Conservation (phyloP, 2,888 invertebrate species). For the Nycteola revayana region DNA sequence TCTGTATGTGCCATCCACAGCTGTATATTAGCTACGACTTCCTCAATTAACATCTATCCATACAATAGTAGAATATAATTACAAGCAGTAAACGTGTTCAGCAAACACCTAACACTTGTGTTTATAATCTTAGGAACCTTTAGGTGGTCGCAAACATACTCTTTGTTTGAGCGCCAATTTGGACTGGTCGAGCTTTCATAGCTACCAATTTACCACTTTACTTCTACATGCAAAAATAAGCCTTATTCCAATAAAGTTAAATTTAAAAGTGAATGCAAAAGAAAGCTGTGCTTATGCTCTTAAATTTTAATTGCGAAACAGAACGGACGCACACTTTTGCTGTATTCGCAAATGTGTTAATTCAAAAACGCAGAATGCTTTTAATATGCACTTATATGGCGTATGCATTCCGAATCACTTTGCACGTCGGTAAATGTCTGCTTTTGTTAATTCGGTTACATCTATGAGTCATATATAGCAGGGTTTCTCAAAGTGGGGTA, state of each 20-base stretch:
- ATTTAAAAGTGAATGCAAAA: constrained; percentile 27
- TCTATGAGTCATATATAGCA: constrained; percentile 20
- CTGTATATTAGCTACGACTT: constrained; percentile 41
- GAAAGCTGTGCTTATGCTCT: constrained; percentile 33
- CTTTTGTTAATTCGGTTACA: constrained; percentile 21
- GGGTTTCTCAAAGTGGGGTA: background rate
- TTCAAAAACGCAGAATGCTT: constrained; percentile 56
- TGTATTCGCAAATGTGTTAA: constrained; percentile 71
- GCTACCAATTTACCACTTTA: constrained; percentile 32
- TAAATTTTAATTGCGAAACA: constrained; percentile 71
- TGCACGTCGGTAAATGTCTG: constrained; percentile 26
- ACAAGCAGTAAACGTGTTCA: constrained; percentile 40
- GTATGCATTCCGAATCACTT: constrained; percentile 54
- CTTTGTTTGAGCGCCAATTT: constrained; percentile 73
- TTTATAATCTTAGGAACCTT: constrained; percentile 58
- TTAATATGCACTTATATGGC: constrained; percentile 61
- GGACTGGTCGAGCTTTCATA: constrained; percentile 50
- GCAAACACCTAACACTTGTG: constrained; percentile 46
- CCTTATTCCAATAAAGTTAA: constrained; percentile 28
- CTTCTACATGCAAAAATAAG: constrained; percentile 25
- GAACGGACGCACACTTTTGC: constrained; percentile 48
- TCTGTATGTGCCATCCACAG: background rate
- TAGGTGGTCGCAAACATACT: constrained; percentile 76
- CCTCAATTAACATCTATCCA: constrained; percentile 51
- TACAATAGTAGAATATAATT: constrained; percentile 43